Evolutionary conservation across 2,797 vertebrate genomes (phyloP).

Genomic region (Lemur catta): DNA sequence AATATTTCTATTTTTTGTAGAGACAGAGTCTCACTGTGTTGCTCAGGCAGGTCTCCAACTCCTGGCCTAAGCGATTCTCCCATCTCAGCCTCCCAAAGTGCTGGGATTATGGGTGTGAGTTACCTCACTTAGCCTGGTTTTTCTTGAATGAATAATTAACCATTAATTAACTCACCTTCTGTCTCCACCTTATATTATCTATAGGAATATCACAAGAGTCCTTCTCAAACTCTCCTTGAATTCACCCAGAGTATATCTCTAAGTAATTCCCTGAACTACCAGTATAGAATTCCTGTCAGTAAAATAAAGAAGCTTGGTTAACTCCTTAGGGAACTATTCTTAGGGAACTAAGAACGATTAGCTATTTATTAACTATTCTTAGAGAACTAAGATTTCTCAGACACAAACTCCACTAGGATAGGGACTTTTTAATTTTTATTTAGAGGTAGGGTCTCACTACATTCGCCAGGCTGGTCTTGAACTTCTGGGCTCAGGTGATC

Average conservation of each 20-base stretch:
- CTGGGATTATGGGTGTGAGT: too few relatives aligned
- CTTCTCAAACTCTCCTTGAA: not conserved
- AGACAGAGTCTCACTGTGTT: too few relatives aligned
- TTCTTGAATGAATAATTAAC: not conserved
- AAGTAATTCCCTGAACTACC: not conserved
- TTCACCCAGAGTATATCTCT: not conserved
- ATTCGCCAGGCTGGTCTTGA: too few relatives aligned
- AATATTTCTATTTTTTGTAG: too few relatives aligned
- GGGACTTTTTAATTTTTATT: not conserved
- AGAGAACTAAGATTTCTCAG: not conserved
- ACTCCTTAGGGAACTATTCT: not conserved
- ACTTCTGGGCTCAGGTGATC: too few relatives aligned
- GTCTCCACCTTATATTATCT: not conserved
- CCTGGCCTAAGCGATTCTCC: too few relatives aligned
- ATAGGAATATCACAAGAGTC: not conserved
- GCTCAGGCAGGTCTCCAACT: too few relatives aligned
- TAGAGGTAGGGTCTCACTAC: too few relatives aligned
- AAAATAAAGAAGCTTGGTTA: not conserved
- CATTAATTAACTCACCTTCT: not conserved
- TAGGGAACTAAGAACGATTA: not conserved
- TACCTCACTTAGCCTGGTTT: not conserved
- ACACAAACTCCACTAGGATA: not conserved
- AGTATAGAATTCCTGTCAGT: not conserved
- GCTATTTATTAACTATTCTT: too few relatives aligned
- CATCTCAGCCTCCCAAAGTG: too few relatives aligned